Percentiles rank a stretch among this genome's conserved stretches.
Conservation (phyloP, 2,113 vertebrate species). For the Prunella fulvescens region DNA sequence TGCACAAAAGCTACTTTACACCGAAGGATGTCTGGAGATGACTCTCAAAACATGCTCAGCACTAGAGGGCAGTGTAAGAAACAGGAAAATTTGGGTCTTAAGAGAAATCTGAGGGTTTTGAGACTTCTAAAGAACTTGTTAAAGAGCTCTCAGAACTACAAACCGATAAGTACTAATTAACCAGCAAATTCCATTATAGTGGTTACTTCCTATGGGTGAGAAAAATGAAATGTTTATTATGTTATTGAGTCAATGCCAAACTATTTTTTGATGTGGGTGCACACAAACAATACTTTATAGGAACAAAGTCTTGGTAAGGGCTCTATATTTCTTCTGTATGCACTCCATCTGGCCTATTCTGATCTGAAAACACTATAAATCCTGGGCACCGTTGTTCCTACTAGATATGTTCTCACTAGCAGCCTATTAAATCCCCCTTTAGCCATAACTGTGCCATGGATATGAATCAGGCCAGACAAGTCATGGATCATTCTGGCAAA, state of each 20-base stretch:
- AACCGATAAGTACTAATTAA: neutral
- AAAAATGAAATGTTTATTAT: neutral
- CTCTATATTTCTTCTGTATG: neutral
- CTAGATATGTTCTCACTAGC: neutral
- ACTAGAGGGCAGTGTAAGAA: constrained; percentile 4
- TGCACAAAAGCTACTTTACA: neutral
- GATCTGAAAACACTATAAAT: neutral
- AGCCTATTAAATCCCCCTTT: neutral
- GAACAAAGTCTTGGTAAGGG: neutral
- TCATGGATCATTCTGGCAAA: constrained; percentile 11
- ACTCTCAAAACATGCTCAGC: neutral
- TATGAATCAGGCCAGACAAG: neutral
- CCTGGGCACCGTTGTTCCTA: neutral
- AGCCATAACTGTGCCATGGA: neutral
- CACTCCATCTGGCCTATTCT: neutral
- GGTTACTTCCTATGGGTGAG: neutral
- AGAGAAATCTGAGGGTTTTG: neutral
- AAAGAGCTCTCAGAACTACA: neutral
- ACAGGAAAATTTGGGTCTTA: neutral
- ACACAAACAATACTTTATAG: neutral
- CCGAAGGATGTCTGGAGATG: neutral
- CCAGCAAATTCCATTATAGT: neutral
- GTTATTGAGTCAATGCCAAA: neutral
- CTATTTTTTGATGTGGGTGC: neutral
- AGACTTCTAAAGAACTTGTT: neutral